Base-by-base conservation (phyloP, 2,888 invertebrate species). In the Lamellibrachia satsuma region DNA sequence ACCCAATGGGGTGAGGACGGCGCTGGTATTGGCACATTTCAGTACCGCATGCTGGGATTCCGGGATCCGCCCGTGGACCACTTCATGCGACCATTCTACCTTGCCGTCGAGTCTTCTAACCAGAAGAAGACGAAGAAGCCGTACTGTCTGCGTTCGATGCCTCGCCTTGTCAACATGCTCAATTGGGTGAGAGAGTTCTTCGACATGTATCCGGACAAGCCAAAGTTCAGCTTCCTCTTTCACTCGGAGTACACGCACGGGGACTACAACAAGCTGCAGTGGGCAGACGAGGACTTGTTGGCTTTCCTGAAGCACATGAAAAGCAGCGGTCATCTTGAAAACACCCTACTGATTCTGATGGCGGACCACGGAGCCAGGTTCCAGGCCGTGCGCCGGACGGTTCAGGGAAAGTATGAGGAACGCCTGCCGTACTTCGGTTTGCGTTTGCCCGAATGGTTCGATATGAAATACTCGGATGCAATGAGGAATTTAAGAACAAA, bases 1-100 rank as follows among this genome's bases (percentile, higher is more conserved):
- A 98, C 98, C 2, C 98, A 98, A 0, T 99, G 98, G 96, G 98
- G 98, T 95, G 99, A 99, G 96, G 99, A 99, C 96, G 97, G 98
- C 94, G 98, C 98, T 0, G 97, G 97, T 95, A 97, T 98, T 52
- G 99, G 99, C 0, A 98, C 98, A 0, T 99, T 99, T 96, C 98
- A 98, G 2, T 98, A 98, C 96, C 97, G 99, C 9, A 97, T 99
- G 95, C 98, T 98, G 94, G 99, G 99, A 0, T 99, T 99, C 96
- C 97, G 97, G 75, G 96, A 97, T 3, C 97, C 97, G 94, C 99
- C 99, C 0, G 98, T 99, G 0, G 98, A 99, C 96, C 99, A 99
- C 96, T 99, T 98, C 96, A 97, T 98, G 97, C 97, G 99, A 57
- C 97, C 98, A 0, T 98, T 98, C 96, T 95, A 95, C 92, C 90